A percentile compares a stretch with the other conserved stretches of the same genome.
Evolutionary conservation across 1,140 invertebrate genomes (phyloP).

Genomic region (Drosophila ercepeae): DNA sequence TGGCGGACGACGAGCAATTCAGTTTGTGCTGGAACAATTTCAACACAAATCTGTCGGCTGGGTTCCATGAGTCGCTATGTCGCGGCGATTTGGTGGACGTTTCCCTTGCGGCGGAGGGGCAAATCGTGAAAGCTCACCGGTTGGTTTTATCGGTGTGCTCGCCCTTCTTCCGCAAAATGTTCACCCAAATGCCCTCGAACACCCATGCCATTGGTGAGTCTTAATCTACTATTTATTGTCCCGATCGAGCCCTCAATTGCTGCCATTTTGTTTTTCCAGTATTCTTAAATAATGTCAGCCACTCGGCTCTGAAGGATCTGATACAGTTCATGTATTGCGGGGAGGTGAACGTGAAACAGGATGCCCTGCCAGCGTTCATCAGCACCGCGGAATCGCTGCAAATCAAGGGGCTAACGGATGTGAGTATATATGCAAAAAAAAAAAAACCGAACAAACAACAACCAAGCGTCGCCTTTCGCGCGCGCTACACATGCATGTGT

Average conservation of each 20-base stretch:
- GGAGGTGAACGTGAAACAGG: constrained; percentile 93
- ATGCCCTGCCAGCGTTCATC: constrained; percentile 91
- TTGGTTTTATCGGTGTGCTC: constrained; percentile 93
- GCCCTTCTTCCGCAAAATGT: constrained; percentile 93
- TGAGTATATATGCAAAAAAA: constrained; percentile 56
- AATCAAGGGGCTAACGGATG: constrained; percentile 91
- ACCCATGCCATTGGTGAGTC: constrained; percentile 86
- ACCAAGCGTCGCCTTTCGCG: constrained; percentile 53
- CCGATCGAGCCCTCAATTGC: neutral
- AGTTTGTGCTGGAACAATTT: constrained; percentile 92
- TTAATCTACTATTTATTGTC: no score
- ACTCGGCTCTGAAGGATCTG: constrained; percentile 90
- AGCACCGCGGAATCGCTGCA: constrained; percentile 93
- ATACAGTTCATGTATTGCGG: constrained; percentile 95
- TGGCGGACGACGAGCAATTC: constrained; percentile 90
- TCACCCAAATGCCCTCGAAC: constrained; percentile 87
- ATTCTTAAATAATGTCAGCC: constrained; percentile 92
- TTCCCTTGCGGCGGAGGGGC: constrained; percentile 91
- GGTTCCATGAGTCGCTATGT: constrained; percentile 89
- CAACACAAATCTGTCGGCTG: constrained; percentile 89
- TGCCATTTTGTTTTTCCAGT: constrained; percentile 85
- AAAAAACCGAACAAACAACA: constrained; percentile 24
- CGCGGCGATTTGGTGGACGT: constrained; percentile 92
- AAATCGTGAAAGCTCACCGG: constrained; percentile 91
- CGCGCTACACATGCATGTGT: constrained; percentile 56